These are phyloP conservation scores for Drosophila elegans DNA, from an alignment of 1,140 invertebrate species.

Conservation along the genomic window DNA sequence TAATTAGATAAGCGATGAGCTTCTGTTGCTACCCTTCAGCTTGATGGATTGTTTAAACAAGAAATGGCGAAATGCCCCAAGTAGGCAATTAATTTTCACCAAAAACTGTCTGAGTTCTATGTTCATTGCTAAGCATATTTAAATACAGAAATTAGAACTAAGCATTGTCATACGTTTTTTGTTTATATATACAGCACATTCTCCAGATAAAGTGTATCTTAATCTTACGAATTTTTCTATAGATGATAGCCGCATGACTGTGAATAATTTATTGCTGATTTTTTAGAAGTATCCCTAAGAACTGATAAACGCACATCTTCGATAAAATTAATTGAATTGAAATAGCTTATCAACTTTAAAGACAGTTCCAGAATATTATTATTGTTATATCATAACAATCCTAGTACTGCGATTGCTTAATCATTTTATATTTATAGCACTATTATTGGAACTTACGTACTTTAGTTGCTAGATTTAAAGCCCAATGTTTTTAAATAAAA, in stretches of 20 bases:
- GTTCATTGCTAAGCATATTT: conserved; percentile 1
- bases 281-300: background rate
- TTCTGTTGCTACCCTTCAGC: conserved; percentile 1
- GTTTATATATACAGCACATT: conserved; percentile 11
- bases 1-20: conserved; percentile 31
- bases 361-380: conserved; percentile 4
- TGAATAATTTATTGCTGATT: conserved; percentile 18
- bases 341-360: conserved; percentile 1
- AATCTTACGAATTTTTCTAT: conserved; percentile 8
- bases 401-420: too few species aligned
- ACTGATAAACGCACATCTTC: conserved; percentile 2
- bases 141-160: conserved; percentile 2
- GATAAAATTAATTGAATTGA: conserved; percentile 28
- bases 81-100: conserved; percentile 18
- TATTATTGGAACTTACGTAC: too few species aligned
- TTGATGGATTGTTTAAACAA: conserved; percentile 20
- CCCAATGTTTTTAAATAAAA: too few species aligned
- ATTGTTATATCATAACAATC: too few species aligned
- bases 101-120: background rate
- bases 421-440: too few species aligned
- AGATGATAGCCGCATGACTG: conserved; percentile 2
- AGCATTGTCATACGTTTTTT: conserved; percentile 24
- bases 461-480: too few species aligned
- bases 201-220: conserved; percentile 10
- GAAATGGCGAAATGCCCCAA: conserved; percentile 7